A percentile compares a stretch with the other conserved stretches of the same genome.
Conservation (phyloP, 2,113 vertebrate genomes). For the Passerina amoena region DNA sequence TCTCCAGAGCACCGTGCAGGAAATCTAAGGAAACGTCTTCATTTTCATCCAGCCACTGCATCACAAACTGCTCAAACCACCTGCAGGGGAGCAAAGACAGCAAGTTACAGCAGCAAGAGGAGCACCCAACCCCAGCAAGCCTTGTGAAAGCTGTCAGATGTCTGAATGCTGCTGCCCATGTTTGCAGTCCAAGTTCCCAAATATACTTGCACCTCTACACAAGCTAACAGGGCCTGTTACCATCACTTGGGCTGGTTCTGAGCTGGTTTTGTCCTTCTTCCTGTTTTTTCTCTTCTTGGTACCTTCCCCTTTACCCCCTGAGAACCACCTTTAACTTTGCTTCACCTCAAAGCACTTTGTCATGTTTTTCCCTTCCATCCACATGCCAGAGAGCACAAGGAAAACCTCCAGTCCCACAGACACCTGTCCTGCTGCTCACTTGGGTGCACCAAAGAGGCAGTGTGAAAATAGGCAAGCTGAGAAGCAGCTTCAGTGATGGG, state of each 20-base stretch:
- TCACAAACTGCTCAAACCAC: slow-evolving; percentile 96
- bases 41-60: slow-evolving; percentile 98
- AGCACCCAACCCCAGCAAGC: neutral
- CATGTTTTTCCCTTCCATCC: neutral
- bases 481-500: neutral
- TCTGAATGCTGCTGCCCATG: neutral
- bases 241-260: neutral
- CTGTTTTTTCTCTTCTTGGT: neutral
- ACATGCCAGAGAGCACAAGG: neutral
- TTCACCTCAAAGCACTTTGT: neutral
- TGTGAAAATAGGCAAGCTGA: neutral
- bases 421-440: neutral
- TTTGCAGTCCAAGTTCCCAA: neutral
- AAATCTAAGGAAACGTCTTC: slow-evolving; percentile 98
- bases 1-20: slow-evolving; percentile 92
- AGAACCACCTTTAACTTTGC: neutral
- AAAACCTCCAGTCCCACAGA: neutral
- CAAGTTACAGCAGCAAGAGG: neutral
- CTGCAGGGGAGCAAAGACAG: slow-evolving; percentile 62
- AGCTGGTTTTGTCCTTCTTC: neutral
- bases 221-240: neutral
- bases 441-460: neutral
- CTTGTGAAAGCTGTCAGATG: neutral
- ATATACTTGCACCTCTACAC: neutral
- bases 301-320: neutral